These are phyloP conservation scores for Proterorhinus semilunaris DNA, from an alignment of 2,113 vertebrate genomes.

Conservation along the genomic window DNA sequence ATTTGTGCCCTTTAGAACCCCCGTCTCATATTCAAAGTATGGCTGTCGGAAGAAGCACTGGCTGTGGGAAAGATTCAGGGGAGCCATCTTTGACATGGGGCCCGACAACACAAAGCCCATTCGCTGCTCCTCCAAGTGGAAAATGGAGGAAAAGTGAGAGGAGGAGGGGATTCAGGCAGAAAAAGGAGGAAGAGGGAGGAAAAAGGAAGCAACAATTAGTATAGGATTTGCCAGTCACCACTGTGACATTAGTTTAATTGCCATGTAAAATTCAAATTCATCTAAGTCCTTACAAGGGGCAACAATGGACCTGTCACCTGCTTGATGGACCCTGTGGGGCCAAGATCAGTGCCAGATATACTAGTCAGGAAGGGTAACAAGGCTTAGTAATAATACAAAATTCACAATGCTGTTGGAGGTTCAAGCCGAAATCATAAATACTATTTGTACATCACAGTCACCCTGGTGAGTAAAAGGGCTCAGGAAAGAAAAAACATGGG, in stretches of 20 bases:
- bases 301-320: slow-evolving; percentile 62
- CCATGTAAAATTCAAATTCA: slow-evolving; percentile 80
- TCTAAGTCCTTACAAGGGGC: slow-evolving; percentile 70
- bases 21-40: slow-evolving; percentile 8
- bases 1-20: too few relatives aligned
- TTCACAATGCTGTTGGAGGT: not conserved
- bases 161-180: slow-evolving; percentile 61
- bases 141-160: slow-evolving; percentile 69
- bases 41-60: slow-evolving; percentile 46
- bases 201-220: slow-evolving; percentile 73
- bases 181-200: slow-evolving; percentile 53
- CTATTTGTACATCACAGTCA: slow-evolving; percentile 49
- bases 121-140: slow-evolving; percentile 79
- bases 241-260: slow-evolving; percentile 78
- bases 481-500: slow-evolving; percentile 33
- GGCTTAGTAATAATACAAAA: slow-evolving; percentile 27
- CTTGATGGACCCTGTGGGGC: slow-evolving; percentile 48
- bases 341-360: slow-evolving; percentile 50
- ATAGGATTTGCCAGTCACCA: slow-evolving; percentile 75
- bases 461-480: slow-evolving; percentile 47
- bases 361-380: not conserved
- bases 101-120: slow-evolving; percentile 74
- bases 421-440: slow-evolving; percentile 37
- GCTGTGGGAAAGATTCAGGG: slow-evolving; percentile 47
- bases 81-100: slow-evolving; percentile 71